phyloP scores from a whole-genome alignment of 1,140 invertebrate species.

The Caenorhabditis briggsae region DNA sequence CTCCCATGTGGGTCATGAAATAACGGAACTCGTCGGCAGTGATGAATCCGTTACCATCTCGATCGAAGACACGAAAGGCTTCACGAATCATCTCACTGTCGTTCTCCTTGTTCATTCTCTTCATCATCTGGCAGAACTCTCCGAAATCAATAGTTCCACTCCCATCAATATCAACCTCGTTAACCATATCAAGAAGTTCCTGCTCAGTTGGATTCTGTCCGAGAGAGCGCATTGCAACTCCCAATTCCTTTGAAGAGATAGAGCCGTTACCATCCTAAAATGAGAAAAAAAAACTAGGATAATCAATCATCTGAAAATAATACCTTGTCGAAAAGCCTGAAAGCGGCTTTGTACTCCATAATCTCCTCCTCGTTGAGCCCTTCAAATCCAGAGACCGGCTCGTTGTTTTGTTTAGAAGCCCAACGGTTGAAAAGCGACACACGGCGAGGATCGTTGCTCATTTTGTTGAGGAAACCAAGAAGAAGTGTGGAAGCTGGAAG shows the following conservation, averaged over 20 bases:
- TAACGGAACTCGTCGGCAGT: slow-evolving; percentile 77
- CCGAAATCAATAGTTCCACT: slow-evolving; percentile 76
- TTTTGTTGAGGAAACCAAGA: not conserved
- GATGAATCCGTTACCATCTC: slow-evolving; percentile 77
- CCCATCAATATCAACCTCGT: slow-evolving; percentile 77
- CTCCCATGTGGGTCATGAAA: slow-evolving; percentile 78
- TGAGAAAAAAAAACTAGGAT: not conserved
- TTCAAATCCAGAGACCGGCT: slow-evolving; percentile 63
- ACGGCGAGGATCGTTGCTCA: slow-evolving; percentile 61
- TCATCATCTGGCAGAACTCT: slow-evolving; percentile 78
- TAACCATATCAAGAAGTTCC: slow-evolving; percentile 78
- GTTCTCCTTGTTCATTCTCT: slow-evolving; percentile 78
- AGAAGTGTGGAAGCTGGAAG: not conserved
- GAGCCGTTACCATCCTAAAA: slow-evolving; percentile 78
- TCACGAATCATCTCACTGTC: slow-evolving; percentile 77
- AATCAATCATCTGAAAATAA: not conserved
- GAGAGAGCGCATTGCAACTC: slow-evolving; percentile 77
- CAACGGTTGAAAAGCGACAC: slow-evolving; percentile 87
- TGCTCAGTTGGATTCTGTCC: slow-evolving; percentile 78
- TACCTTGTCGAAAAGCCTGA: slow-evolving; percentile 77
- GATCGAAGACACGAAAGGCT: slow-evolving; percentile 77
- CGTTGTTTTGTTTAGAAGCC: slow-evolving; percentile 78
- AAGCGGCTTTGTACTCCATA: slow-evolving; percentile 77
- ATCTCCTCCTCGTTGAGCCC: slow-evolving; percentile 69
- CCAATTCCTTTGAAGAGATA: slow-evolving; percentile 77